These are phyloP conservation scores for Eurytoma californica DNA, from an alignment of 2,888 invertebrate species.

Conservation along the genomic window DNA sequence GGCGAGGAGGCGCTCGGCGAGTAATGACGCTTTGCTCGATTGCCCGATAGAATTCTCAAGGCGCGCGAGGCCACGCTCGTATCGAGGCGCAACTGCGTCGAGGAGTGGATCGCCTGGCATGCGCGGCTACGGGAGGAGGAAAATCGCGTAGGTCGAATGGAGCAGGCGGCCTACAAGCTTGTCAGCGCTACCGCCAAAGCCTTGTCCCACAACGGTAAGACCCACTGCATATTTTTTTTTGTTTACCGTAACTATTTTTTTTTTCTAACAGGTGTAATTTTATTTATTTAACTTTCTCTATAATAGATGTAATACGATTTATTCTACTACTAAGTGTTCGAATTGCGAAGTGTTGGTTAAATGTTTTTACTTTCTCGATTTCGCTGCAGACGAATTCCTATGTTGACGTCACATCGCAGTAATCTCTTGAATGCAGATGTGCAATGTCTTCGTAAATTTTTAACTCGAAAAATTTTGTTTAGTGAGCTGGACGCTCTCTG, in stretches of 20 bases:
- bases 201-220: slow-evolving; percentile 69
- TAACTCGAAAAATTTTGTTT: not conserved
- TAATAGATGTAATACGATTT: too few relatives aligned
- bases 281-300: too few relatives aligned
- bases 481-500: not conserved
- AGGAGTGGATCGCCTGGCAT: slow-evolving; percentile 74
- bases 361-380: too few relatives aligned
- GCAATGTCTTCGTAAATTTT: slow-evolving; percentile 11
- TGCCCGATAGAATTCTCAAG: slow-evolving; percentile 67
- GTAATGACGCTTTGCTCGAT: slow-evolving; percentile 18
- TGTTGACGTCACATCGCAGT: slow-evolving; percentile 27
- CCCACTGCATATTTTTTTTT: not conserved
- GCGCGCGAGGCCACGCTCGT: slow-evolving; percentile 72
- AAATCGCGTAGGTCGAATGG: slow-evolving; percentile 72
- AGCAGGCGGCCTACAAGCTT: slow-evolving; percentile 72
- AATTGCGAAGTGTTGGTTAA: too few relatives aligned
- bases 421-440: slow-evolving; percentile 10
- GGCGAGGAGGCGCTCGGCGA: not conserved
- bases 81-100: slow-evolving; percentile 72
- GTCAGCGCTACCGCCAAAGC: slow-evolving; percentile 71
- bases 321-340: too few relatives aligned
- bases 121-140: slow-evolving; percentile 71
- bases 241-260: not conserved
- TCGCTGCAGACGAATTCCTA: slow-evolving; percentile 17
- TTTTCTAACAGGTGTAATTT: not conserved